Base-by-base conservation (phyloP, 30 jellyfish, hydroid and myxozoan genomes). In the Cassiopea andromeda region DNA sequence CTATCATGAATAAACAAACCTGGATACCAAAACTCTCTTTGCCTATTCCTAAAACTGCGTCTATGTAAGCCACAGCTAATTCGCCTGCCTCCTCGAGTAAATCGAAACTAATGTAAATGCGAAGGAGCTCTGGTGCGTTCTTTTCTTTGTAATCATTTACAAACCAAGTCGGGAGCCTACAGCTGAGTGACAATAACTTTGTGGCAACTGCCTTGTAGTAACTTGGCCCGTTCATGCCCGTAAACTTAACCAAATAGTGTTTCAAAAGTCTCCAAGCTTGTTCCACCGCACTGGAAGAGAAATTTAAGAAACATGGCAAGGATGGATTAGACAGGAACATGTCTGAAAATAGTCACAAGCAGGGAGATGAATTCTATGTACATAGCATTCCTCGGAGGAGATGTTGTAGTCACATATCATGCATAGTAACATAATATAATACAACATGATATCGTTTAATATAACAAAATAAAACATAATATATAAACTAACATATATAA, bases 21-120 rank as follows among this genome's bases (percentile, higher is more conserved):
- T 96, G 77, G 44, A 96, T 47, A 18, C 99, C 99, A 75, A 96
- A 96, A 84, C 93, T 83, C 84, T 91, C 99, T 90, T 96, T 96
- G 49, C 99, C 98, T 18, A 75, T 57, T 10, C 99, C 99, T 43
- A 91, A 87, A 15, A 96, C 99, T 61, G 99, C 99, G 79, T 88
- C 82, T 71, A 96, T 84, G 75, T 91, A 96, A 77, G 88, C 96
- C 38, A 96, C 19, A 10, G 98, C 77, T 60, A 96, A 78, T 15
- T 87, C 89, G 2, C 92, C 87, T 38, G 99, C 99, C 64, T 91
- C 99, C 44, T 72, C 90, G 47, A 96, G 81, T 90, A 91, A 70
- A 78, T 96, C 98, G 75, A 69, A 96, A 59, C 89, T 73, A 46
- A 88, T 71, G 72, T 91, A 91, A 81, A 96, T 69, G 16, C 89